Evolutionary conservation across 2,797 vertebrate species (phyloP), one percentile per base, ranked within the genome.

Genomic region (Coccyzus lansbergi): DNA sequence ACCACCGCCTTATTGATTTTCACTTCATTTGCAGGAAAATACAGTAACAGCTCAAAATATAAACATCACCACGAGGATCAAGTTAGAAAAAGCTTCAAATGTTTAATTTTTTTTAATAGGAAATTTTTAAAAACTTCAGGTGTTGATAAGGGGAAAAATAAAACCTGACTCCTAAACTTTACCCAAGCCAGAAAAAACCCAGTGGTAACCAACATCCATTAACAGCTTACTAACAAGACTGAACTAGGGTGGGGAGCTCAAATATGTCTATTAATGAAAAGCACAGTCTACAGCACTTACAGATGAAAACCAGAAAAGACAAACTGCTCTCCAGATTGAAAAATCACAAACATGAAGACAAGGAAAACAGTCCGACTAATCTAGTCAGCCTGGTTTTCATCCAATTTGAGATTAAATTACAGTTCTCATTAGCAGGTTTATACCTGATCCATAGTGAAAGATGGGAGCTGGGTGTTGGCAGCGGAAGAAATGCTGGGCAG

Each of bases 381-480:
- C 26, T 18, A 28, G 33, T 74, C 60, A 83, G 25, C 28, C 64
- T 70, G 38, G 11, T 59, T 83, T 74, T 68, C 68, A 77, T 46
- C 29, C 49, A 60, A 28, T 36, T 5, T 34, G 29, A 77, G 68
- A 77, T 36, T 20, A 85, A 92, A 74, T 68, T 25, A 24, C 42
- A n/a, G 38, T 6, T 79, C 34, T 63, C 59, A 20, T 5, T 67
- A 56, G 49, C 34, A 85, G 34, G 22, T 55, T 49, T 76, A 60
- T 10, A 63, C 29, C 38, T 38, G 75, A 74, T 40, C 55, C 70
- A 56, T 59, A 89, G 48, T 31, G 28, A 33, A 71, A 86, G 31
- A 34, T 0, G 1, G 1, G 49, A 76, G 31, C 68, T 46, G 6
- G 7, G 7, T 64, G 44, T 33, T 22, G 13, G 78, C 0, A 86